phyloP scores from a whole-genome alignment of 1,140 invertebrate genomes.

The Lepidurus packardi region DNA sequence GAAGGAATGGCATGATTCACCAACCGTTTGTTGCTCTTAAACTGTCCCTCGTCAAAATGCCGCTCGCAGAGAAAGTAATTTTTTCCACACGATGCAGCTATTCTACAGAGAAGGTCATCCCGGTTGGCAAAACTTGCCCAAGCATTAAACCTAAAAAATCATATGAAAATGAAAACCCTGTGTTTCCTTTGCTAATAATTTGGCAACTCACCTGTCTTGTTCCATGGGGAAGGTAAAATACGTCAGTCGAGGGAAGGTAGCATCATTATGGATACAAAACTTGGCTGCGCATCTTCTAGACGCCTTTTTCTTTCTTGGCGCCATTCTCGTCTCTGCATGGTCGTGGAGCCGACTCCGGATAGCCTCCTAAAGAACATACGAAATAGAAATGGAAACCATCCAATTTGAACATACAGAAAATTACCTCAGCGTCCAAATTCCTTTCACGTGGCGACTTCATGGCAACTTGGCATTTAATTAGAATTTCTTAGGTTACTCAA shows the following conservation, averaged over 20 bases:
- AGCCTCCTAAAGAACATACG: neutral
- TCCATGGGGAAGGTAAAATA: neutral
- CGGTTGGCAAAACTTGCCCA: neutral
- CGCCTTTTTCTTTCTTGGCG: slow-evolving; percentile 15
- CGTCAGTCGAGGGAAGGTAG: neutral
- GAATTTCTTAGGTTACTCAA: neutral
- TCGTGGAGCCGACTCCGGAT: neutral
- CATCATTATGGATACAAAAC: slow-evolving; percentile 11
- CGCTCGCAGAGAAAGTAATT: slow-evolving; percentile 4
- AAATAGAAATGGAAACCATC: neutral
- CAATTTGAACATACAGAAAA: neutral
- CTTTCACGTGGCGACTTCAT: neutral
- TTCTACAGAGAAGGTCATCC: neutral
- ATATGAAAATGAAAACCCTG: neutral
- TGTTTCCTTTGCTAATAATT: neutral
- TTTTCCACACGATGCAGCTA: neutral
- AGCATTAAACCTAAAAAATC: neutral
- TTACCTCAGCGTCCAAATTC: neutral
- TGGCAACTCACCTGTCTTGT: neutral
- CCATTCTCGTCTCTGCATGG: slow-evolving; percentile 7
- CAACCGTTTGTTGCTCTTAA: slow-evolving; percentile 11
- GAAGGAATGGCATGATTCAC: slow-evolving; percentile 10
- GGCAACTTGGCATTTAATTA: neutral
- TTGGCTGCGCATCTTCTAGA: slow-evolving; percentile 15
- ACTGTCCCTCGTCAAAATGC: slow-evolving; percentile 2